Evolutionary conservation across 2,113 vertebrate genomes (phyloP).

Genomic region (Eulemur macaco): DNA sequence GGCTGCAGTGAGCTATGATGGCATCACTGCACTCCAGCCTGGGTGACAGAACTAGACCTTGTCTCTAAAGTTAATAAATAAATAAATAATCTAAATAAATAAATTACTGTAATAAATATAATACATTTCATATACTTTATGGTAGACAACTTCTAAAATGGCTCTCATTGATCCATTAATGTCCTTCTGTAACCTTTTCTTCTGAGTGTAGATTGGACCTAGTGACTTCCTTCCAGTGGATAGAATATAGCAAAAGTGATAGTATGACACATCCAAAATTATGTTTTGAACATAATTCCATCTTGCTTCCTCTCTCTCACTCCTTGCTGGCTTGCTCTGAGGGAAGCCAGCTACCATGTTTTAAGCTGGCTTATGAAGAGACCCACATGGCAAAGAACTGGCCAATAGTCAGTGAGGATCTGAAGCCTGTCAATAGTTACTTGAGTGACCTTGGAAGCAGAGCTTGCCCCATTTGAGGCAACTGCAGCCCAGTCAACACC

Average conservation of each 20-base stretch:
- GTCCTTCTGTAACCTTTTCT: not conserved
- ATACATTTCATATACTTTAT: not conserved
- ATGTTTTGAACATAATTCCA: not conserved
- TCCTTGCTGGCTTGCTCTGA: not conserved
- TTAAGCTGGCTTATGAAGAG: not conserved
- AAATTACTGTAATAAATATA: not conserved
- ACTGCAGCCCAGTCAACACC: not conserved
- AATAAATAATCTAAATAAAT: not conserved
- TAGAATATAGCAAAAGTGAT: not conserved
- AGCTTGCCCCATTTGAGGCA: not conserved
- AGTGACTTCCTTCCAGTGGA: not conserved
- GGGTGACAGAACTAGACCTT: no score
- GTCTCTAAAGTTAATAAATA: no score
- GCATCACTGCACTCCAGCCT: no score
- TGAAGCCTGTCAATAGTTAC: not conserved
- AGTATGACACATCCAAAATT: not conserved
- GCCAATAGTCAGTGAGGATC: not conserved
- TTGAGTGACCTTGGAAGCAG: not conserved
- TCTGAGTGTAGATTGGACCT: not conserved
- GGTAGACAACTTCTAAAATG: not conserved
- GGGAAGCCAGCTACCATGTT: not conserved
- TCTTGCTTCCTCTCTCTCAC: not conserved
- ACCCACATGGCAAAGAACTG: not conserved
- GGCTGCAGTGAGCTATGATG: no score
- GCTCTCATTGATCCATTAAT: not conserved